A percentile compares a stretch with the other conserved stretches of the same genome.
Conservation (phyloP, 2,113 vertebrate genomes). For the Odocoileus hemionus region DNA sequence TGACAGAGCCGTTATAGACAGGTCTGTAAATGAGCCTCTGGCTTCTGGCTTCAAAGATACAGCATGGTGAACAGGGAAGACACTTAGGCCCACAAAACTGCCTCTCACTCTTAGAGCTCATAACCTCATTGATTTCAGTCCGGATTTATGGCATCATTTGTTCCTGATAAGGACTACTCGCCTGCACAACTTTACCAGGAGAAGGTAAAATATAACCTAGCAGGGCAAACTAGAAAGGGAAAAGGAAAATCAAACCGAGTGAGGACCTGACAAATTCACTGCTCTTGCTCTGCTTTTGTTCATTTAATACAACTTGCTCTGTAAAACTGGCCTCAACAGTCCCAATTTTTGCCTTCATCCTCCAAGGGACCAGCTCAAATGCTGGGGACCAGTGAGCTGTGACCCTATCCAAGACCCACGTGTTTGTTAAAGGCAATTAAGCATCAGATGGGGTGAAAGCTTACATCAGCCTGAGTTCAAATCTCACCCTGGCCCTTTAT, state of each 20-base stretch:
- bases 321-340: constrained; percentile 19
- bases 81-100: constrained; percentile 50
- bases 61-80: constrained; percentile 55
- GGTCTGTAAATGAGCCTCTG: constrained; percentile 54
- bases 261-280: constrained; percentile 38
- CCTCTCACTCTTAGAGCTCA: constrained; percentile 58
- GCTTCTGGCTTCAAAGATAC: constrained; percentile 58
- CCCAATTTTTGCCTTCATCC: background rate
- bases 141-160: constrained; percentile 76
- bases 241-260: constrained; percentile 50
- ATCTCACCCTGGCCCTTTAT: background rate
- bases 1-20: constrained; percentile 38
- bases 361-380: background rate
- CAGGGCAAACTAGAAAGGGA: constrained; percentile 62
- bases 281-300: constrained; percentile 3
- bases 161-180: constrained; percentile 72
- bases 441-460: background rate
- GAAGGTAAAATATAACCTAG: constrained; percentile 74
- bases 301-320: constrained; percentile 12
- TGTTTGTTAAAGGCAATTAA: background rate
- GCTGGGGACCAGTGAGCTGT: background rate
- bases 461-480: background rate
- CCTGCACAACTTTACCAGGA: constrained; percentile 53
- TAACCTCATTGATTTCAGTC: constrained; percentile 73
- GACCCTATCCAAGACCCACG: background rate